phyloP scores from a whole-genome alignment of 2,113 vertebrate species.

The Corvus cornix region DNA sequence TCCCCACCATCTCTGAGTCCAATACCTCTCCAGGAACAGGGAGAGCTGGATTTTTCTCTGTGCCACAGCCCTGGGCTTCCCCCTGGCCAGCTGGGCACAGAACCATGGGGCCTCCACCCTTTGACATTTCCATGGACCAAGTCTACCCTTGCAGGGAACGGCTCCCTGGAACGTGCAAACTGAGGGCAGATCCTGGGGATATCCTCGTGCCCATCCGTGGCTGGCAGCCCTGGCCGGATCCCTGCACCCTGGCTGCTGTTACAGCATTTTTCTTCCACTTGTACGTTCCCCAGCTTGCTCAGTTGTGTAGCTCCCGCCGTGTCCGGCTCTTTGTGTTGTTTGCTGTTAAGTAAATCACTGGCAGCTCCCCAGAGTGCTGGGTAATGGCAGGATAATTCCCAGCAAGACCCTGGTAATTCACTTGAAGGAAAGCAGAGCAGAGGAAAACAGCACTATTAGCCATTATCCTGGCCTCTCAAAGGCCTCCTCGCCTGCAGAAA shows the following conservation, averaged over 20 bases:
- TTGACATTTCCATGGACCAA: neutral
- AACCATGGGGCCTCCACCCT: accelerated
- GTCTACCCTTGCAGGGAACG: neutral
- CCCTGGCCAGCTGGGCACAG: neutral
- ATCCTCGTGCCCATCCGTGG: neutral
- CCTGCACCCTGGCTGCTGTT: neutral
- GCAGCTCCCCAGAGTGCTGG: conserved; percentile 53
- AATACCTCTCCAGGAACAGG: neutral
- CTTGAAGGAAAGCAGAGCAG: conserved; percentile 67
- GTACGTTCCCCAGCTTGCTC: conserved; percentile 18
- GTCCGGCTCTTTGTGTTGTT: conserved; percentile 60
- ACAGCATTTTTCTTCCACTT: conserved; percentile 23
- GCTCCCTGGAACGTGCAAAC: neutral
- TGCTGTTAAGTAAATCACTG: conserved; percentile 67
- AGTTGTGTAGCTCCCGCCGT: conserved; percentile 15
- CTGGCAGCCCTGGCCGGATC: neutral
- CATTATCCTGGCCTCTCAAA: conserved; percentile 57
- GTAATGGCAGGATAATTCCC: conserved; percentile 68
- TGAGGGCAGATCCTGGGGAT: neutral
- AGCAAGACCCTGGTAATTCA: conserved; percentile 66
- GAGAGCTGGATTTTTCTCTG: neutral
- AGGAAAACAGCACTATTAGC: conserved; percentile 65
- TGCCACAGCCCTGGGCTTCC: neutral
- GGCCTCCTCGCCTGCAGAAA: conserved; percentile 31
- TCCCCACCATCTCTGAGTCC: accelerated